phyloP scores from a whole-genome alignment of 1,140 invertebrate genomes.

The Armadillidium nasatum region DNA sequence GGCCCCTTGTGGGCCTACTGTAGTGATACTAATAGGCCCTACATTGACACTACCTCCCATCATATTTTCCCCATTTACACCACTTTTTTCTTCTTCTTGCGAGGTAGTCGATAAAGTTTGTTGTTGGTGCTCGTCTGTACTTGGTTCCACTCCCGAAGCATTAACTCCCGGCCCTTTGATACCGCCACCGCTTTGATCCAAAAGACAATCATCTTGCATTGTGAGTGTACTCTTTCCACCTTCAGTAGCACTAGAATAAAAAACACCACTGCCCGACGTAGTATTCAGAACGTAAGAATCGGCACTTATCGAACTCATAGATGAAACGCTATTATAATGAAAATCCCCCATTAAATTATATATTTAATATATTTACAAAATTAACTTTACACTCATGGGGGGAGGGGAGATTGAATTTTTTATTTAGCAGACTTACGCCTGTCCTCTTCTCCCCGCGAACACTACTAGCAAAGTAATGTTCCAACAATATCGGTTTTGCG shows the following conservation, averaged over 20 bases:
- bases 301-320: constrained; percentile 5
- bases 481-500: background rate
- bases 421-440: background rate
- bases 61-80: background rate
- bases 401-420: background rate
- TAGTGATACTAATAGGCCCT: background rate
- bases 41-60: background rate
- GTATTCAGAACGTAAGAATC: constrained; percentile 1
- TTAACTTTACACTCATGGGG: background rate
- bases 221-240: constrained; percentile 8
- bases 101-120: background rate
- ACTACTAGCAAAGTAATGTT: background rate
- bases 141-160: background rate
- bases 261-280: constrained; percentile 1
- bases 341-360: constrained; percentile 4
- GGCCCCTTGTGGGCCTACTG: constrained; percentile 30
- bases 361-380: constrained; percentile 8
- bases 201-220: constrained; percentile 8
- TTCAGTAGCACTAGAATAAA: constrained; percentile 1
- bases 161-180: background rate
- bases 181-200: constrained; percentile 1
- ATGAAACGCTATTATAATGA: constrained; percentile 1
- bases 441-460: background rate
- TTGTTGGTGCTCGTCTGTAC: background rate
- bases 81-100: constrained; percentile 9